Base-by-base conservation (phyloP, 2,888 invertebrate species). In the Zeuzera pyrina region DNA sequence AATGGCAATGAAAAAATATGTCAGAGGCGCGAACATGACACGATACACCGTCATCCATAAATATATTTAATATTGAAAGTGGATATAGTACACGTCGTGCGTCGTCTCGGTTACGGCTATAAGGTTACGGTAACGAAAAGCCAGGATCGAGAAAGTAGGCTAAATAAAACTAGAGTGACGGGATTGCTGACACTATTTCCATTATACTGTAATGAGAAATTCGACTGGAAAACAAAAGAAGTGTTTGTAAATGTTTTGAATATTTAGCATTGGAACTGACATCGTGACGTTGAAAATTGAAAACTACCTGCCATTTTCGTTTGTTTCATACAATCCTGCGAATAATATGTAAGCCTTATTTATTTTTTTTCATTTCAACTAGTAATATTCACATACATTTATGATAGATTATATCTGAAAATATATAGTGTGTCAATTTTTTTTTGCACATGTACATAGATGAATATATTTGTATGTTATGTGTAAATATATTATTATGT, bases 121-220 rank as follows among this genome's bases (percentile, higher is more conserved):
- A 25, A 46, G 49, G 55, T 60, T 61, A 56, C 58, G 4, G 66
- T 64, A 65, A 66, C 51, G 35, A 41, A 53, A 67, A 41, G 51
- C 59, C 52, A 53, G 57, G 57, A 42, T 49, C 42, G 54, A n/a
- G n/a, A 58, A 56, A 62, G 61, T 57, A 52, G 53, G 46, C 49
- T 49, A 55, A 62, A 58, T 52, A 50, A 43, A 55, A 48, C 50
- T 58, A 56, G 56, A 45, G 57, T 10, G 26, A 13, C 13, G 13
- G 13, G 13, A 25, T 25, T 25, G 12, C 25, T 25, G 12, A 11
- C 7, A 22, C 11, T 22, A 22, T 11, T n/a, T 11, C 22, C 22
- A 22, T 22, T 22, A n/a, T n/a, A n/a, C n/a, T n/a, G n/a, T n/a
- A n/a, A n/a, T n/a, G n/a, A n/a, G n/a, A n/a, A n/a, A n/a, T n/a